Evolutionary conservation across 2,888 invertebrate species (phyloP).

Genomic region (Tigriopus californicus): DNA sequence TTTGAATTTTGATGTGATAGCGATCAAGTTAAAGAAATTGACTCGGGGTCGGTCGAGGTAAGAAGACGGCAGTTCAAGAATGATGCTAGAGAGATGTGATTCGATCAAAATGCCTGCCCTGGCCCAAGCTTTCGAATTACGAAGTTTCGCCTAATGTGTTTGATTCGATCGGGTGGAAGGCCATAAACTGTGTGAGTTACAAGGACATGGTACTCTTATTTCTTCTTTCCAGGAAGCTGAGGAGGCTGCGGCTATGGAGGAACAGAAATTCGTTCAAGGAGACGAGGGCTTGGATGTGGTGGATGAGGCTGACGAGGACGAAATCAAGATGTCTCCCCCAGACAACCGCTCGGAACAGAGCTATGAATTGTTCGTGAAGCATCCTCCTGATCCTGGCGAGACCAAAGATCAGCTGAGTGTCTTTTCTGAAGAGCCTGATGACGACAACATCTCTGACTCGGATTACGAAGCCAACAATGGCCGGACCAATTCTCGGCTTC

Average conservation of each 20-base stretch:
- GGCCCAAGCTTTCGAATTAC: no score
- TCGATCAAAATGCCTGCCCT: no score
- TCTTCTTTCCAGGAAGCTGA: constrained; percentile 51
- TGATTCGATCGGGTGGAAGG: no score
- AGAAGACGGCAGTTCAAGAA: no score
- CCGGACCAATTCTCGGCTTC: no score
- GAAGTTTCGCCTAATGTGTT: no score
- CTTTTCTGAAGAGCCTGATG: constrained; percentile 62
- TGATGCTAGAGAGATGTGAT: no score
- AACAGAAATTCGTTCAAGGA: constrained; percentile 16
- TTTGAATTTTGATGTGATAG: no score
- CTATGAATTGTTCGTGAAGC: constrained; percentile 74
- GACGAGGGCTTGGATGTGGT: neutral
- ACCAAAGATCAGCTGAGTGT: constrained; percentile 73
- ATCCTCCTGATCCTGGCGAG: constrained; percentile 68
- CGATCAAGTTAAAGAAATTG: no score
- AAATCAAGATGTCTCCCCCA: constrained; percentile 67
- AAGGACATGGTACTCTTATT: neutral
- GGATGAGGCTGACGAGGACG: constrained; percentile 17
- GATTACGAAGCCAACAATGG: no score
- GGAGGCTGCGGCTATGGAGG: constrained; percentile 47
- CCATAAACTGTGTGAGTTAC: no score
- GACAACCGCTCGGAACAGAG: constrained; percentile 67
- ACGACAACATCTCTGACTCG: constrained; percentile 67
- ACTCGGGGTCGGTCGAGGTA: no score